phyloP scores from a whole-genome alignment of 2,888 invertebrate species.

The Iselma pallidipennis region DNA sequence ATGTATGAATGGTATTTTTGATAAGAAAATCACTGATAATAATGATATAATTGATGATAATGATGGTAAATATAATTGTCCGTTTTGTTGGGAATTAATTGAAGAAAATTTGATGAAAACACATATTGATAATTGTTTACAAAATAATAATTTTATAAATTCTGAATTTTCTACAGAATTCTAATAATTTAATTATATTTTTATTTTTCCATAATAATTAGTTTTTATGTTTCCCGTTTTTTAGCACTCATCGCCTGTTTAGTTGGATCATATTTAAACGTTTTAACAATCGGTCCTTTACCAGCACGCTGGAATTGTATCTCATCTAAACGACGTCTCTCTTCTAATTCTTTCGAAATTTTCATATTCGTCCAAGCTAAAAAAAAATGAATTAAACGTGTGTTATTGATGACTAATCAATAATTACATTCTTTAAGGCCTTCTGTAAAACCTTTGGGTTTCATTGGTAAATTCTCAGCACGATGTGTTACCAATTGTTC shows the following conservation, averaged over 20 bases:
- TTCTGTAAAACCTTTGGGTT: conserved; percentile 77
- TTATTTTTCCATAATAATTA: too few species aligned
- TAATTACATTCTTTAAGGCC: conserved; percentile 78
- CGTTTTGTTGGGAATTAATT: conserved; percentile 63
- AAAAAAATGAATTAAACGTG: conserved; percentile 20
- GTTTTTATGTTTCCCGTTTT: conserved; percentile 50
- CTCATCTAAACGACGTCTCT: conserved; percentile 75
- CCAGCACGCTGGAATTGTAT: conserved; percentile 83
- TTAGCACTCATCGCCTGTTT: conserved; percentile 63
- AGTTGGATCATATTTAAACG: conserved; percentile 84
- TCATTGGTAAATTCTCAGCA: conserved; percentile 63
- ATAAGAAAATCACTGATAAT: conserved; percentile 39
- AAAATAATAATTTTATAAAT: conserved; percentile 22
- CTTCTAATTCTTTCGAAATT: conserved; percentile 75
- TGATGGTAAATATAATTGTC: conserved; percentile 60
- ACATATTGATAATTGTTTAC: conserved; percentile 62
- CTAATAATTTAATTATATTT: too few species aligned
- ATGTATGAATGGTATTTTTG: conserved; percentile 53
- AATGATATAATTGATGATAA: conserved; percentile 44
- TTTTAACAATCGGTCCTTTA: conserved; percentile 83
- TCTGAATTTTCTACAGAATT: neutral
- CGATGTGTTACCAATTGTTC: conserved; percentile 63
- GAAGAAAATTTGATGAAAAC: conserved; percentile 60
- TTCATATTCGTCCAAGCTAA: conserved; percentile 83
- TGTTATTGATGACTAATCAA: neutral